Conservation (phyloP, 2,797 vertebrate genomes). For the Gallinago nigripennis region DNA sequence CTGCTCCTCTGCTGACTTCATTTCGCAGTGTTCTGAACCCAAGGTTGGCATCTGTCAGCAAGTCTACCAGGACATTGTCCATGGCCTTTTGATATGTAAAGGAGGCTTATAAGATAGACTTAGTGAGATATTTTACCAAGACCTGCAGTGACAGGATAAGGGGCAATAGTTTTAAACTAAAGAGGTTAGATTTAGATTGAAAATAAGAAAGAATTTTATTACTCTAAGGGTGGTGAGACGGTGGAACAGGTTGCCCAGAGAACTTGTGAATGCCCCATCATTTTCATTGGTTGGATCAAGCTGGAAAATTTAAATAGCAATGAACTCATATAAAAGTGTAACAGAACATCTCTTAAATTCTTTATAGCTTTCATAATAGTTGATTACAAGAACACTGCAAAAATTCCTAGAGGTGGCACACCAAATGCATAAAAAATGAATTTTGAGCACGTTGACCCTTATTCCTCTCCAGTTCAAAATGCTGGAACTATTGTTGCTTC, state of each 20-base stretch:
- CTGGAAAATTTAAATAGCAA: background rate
- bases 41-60: background rate
- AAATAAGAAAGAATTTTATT: background rate
- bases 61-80: background rate
- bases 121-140: background rate
- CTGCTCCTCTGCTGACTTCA: background rate
- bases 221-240: rapidly evolving
- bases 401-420: background rate
- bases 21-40: background rate
- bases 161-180: background rate
- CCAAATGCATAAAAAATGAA: background rate
- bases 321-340: background rate
- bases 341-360: background rate
- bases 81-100: background rate
- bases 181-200: background rate
- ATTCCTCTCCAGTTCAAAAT: background rate
- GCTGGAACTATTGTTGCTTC: background rate
- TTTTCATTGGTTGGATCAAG: background rate
- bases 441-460: no score
- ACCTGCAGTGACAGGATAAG: background rate
- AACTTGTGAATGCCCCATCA: background rate
- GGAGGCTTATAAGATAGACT: background rate
- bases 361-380: background rate
- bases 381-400: background rate
- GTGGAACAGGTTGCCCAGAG: background rate